Percentiles rank a stretch among this genome's conserved stretches.
Conservation (phyloP, 2,797 vertebrate genomes). For the Molossus molossus region DNA sequence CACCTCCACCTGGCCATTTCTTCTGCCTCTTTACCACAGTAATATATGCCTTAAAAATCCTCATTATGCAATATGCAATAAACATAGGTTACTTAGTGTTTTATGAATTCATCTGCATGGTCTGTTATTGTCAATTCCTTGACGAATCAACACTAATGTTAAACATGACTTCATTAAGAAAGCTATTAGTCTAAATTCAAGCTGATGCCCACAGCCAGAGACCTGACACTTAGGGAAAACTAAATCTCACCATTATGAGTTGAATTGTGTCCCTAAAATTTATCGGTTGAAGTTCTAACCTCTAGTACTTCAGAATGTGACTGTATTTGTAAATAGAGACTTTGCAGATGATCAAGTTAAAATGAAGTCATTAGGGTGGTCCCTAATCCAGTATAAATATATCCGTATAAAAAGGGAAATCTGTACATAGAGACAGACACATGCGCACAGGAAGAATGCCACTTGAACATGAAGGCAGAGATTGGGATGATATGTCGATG, state of each 20-base stretch:
- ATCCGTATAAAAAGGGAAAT: not conserved
- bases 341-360: conserved; percentile 55
- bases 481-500: not conserved
- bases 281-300: not conserved
- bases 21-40: not conserved
- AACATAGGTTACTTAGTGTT: not conserved
- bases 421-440: not conserved
- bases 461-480: not conserved
- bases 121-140: conserved; percentile 47
- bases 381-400: not conserved
- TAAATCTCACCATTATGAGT: not conserved
- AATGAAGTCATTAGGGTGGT: not conserved
- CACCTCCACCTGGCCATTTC: not conserved
- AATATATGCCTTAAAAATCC: not conserved
- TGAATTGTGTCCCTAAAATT: not conserved
- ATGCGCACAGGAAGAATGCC: not conserved
- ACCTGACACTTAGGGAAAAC: not conserved
- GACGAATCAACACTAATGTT: conserved; percentile 20
- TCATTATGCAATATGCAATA: not conserved
- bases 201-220: not conserved
- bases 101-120: conserved; percentile 46
- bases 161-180: conserved; percentile 58
- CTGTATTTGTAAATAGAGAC: not conserved
- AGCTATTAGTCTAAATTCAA: conserved; percentile 22
- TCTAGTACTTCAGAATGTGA: not conserved